Evolutionary conservation across 2,888 invertebrate species (phyloP).

Genomic region (Agapetus fuscipes): DNA sequence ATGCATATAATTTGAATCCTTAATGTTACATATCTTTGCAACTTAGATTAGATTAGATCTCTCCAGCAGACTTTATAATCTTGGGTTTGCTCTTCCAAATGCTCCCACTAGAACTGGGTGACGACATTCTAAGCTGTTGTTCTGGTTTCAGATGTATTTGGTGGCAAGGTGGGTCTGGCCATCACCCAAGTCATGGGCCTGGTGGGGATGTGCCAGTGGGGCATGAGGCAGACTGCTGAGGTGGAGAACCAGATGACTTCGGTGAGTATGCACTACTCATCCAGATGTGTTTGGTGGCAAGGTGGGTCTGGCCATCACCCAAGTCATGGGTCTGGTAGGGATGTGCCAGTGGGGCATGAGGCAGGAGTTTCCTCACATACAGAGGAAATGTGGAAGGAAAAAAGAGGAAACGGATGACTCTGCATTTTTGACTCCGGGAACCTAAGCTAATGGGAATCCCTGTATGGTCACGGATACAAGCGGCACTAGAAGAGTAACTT

Average conservation of each 20-base stretch:
- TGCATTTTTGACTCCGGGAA: too few species aligned
- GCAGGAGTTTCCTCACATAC: conserved; percentile 46
- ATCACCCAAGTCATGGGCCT: conserved; percentile 62
- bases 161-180: conserved; percentile 61
- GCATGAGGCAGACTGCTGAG: conserved; percentile 79
- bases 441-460: not conserved
- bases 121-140: too few species aligned
- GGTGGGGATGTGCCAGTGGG: conserved; percentile 71
- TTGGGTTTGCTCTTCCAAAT: too few species aligned
- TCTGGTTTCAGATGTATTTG: conserved; percentile 40
- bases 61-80: too few species aligned
- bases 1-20: too few species aligned
- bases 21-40: too few species aligned
- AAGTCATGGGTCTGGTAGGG: conserved; percentile 59
- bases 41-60: too few species aligned
- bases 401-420: too few species aligned
- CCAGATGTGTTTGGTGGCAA: conserved; percentile 50
- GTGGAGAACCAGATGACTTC: conserved; percentile 73
- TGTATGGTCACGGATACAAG: not conserved
- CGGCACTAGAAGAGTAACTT: not conserved
- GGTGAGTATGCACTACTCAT: too few species aligned
- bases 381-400: not conserved
- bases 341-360: conserved; percentile 79
- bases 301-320: conserved; percentile 63
- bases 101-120: too few species aligned